These are phyloP conservation scores for Pandemis heparana DNA, from an alignment of 2,888 invertebrate genomes.

Conservation along the genomic window DNA sequence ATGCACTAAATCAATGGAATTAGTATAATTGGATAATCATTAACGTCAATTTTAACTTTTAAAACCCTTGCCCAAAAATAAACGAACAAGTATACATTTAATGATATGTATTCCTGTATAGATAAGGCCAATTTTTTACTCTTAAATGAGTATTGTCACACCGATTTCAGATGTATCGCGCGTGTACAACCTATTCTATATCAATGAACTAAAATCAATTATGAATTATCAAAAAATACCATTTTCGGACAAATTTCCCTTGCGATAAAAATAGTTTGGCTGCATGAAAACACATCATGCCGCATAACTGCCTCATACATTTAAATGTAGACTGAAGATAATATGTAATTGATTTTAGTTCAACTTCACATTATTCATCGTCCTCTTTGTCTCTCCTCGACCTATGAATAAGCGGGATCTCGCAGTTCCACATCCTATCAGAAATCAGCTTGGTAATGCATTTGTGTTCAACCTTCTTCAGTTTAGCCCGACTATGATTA, in stretches of 20 bases:
- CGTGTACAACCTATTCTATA: not conserved
- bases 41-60: not conserved
- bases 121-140: too few relatives aligned
- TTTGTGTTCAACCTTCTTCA: not conserved
- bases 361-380: not conserved
- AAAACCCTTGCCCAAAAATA: too few relatives aligned
- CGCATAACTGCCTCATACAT: not conserved
- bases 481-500: conserved; percentile 46
- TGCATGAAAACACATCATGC: too few relatives aligned
- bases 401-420: not conserved
- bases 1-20: not conserved
- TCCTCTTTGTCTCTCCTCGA: not conserved
- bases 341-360: not conserved
- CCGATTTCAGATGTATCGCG: too few relatives aligned
- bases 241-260: too few relatives aligned
- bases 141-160: too few relatives aligned
- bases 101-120: too few relatives aligned
- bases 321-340: too few relatives aligned
- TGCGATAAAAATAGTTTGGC: too few relatives aligned
- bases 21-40: not conserved
- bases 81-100: too few relatives aligned
- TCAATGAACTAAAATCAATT: not conserved
- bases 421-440: not conserved
- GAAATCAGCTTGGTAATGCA: not conserved
- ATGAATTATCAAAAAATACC: not conserved